phyloP scores from a whole-genome alignment of 2,113 vertebrate species.

The Zosterops hypoxanthus region DNA sequence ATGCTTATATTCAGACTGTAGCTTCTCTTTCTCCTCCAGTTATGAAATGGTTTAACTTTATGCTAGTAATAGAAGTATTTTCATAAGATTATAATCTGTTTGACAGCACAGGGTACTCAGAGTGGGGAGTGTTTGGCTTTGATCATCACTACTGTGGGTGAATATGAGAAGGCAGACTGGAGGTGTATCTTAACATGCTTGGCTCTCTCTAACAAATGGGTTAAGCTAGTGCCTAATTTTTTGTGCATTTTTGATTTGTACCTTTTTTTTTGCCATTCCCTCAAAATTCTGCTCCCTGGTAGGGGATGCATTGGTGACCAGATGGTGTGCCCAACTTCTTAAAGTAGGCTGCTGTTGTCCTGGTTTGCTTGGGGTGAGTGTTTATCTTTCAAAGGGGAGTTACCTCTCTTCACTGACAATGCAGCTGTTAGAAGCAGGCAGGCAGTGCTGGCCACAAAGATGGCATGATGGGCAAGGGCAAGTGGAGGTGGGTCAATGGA shows the following conservation, averaged over 20 bases:
- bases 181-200: not conserved
- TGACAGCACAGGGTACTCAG: slow-evolving; percentile 17
- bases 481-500: not conserved
- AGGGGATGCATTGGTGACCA: not conserved
- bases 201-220: not conserved
- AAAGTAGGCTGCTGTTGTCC: slow-evolving; percentile 12
- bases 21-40: slow-evolving; percentile 13
- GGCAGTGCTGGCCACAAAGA: not conserved
- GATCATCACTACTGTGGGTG: not conserved
- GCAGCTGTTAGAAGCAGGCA: not conserved
- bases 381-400: slow-evolving; percentile 46
- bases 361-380: slow-evolving; percentile 15
- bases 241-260: slow-evolving; percentile 32
- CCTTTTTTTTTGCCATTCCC: not conserved
- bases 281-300: not conserved
- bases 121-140: not conserved
- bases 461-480: accelerated
- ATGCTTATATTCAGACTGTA: not conserved
- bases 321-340: not conserved
- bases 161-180: not conserved
- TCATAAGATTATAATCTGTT: slow-evolving; percentile 17
- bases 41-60: slow-evolving; percentile 20
- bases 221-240: slow-evolving; percentile 37
- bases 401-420: slow-evolving; percentile 28
- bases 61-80: slow-evolving; percentile 12